phyloP scores from a whole-genome alignment of 2,888 invertebrate genomes.

The Agrilus biguttatus region DNA sequence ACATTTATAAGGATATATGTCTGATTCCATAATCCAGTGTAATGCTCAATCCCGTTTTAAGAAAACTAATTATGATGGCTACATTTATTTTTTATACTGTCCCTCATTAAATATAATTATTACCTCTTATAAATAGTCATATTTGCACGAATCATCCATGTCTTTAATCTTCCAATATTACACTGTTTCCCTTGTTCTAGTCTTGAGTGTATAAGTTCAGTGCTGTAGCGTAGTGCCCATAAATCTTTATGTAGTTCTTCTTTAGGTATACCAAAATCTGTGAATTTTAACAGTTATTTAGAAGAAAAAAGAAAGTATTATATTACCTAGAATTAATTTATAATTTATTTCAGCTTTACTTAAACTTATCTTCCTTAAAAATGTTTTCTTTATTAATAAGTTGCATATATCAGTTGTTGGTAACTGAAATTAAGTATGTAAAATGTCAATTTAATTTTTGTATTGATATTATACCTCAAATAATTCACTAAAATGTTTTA shows the following conservation, averaged over 20 bases:
- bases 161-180: constrained; percentile 26
- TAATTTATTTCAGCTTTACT: constrained; percentile 8
- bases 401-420: constrained; percentile 14
- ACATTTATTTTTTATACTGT: too few relatives aligned
- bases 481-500: constrained; percentile 12
- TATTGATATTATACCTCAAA: constrained; percentile 13
- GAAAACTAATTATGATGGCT: too few relatives aligned
- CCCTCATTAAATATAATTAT: background rate
- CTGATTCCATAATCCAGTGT: too few relatives aligned
- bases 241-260: constrained; percentile 29
- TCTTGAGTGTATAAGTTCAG: constrained; percentile 19
- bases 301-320: background rate
- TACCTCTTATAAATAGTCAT: constrained; percentile 26
- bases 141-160: constrained; percentile 34
- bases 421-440: constrained; percentile 15
- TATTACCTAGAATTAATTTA: constrained; percentile 10
- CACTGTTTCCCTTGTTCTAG: constrained; percentile 21
- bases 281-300: constrained; percentile 9
- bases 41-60: too few relatives aligned
- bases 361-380: constrained; percentile 11
- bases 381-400: constrained; percentile 10
- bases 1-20: too few relatives aligned
- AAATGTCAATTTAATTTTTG: background rate
- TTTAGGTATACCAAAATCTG: constrained; percentile 23
- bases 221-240: constrained; percentile 30